Evolutionary conservation across 2,797 vertebrate genomes (phyloP), one percentile per base, ranked within the genome.

Genomic region (Acridotheres tristis): DNA sequence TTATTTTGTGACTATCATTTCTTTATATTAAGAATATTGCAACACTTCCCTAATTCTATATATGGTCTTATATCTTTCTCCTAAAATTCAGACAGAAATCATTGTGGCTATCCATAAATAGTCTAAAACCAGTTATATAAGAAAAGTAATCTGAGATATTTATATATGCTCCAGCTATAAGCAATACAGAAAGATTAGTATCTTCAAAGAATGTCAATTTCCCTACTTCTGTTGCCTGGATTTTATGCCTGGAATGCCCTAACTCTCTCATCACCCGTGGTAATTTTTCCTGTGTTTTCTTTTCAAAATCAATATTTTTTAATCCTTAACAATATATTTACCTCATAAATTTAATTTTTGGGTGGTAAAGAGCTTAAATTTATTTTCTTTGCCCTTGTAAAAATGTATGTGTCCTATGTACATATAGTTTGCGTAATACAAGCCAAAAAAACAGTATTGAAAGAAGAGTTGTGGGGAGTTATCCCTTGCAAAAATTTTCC

Each of bases 391-490:
- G 32, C n/a, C 7, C 13, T 53, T 58, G 21, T 21, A 68, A 62
- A 77, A 77, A n/a, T 6, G 0, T 21, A 32, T 42, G 18, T 40
- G 7, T 47, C 16, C 5, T 45, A 27, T 11, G 8, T 30, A 43
- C 3, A 3, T 14, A 62, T 2, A 77, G 1, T 55, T 77, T 59
- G 25, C 11, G 36, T 51, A 40, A 43, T 13, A 57, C 2, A 74
- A 87, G 51, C 15, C 0, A 62, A 71, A 58, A 54, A 40, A 57
- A 40, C 2, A 25, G 4, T 61, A 34, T 25, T 36, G 22, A 81
- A 87, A 62, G 16, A 67, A 25, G 5, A 2, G 23, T 4, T n/a
- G 11, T 5, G 10, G 2, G 1, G 7, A 1, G 1, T 73, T 51
- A 34, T 8, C 5, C 11, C 7, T 59, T 2, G 0, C 12, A 67